phyloP scores from a whole-genome alignment of 2,888 invertebrate species.

The Pelosia muscerda region DNA sequence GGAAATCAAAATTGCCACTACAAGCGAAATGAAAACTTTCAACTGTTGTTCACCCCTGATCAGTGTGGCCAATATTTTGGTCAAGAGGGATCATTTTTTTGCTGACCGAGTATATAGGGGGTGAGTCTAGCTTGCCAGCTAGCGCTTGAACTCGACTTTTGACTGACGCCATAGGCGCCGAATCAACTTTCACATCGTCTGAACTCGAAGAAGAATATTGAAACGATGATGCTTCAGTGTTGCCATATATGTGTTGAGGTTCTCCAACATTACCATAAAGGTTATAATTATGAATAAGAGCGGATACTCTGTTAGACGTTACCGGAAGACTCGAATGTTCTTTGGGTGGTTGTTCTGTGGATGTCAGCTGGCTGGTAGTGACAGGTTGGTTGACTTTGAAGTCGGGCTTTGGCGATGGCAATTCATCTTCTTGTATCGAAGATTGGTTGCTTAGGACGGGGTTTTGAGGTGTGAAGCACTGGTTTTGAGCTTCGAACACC shows the following conservation, averaged over 20 bases:
- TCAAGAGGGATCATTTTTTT: constrained; percentile 79
- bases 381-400: constrained; percentile 84
- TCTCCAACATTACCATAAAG: constrained; percentile 79
- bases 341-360: constrained; percentile 63
- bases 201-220: constrained; percentile 67
- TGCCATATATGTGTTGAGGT: constrained; percentile 81
- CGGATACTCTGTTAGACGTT: constrained; percentile 78
- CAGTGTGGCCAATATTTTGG: constrained; percentile 66
- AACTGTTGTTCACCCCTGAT: constrained; percentile 70
- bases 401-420: constrained; percentile 71
- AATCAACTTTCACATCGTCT: constrained; percentile 76
- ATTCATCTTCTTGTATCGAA: constrained; percentile 70
- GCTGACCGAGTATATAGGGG: constrained; percentile 80
- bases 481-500: constrained; percentile 59
- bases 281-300: constrained; percentile 82
- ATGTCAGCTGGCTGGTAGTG: constrained; percentile 66
- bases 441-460: constrained; percentile 65
- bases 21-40: constrained; percentile 61
- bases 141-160: constrained; percentile 80
- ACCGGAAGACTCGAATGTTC: constrained; percentile 79
- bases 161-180: constrained; percentile 78
- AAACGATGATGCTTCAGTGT: constrained; percentile 66
- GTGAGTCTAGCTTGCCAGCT: constrained; percentile 74
- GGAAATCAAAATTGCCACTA: constrained; percentile 64
- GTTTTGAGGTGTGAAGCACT: constrained; percentile 59